Evolutionary conservation across 2,113 vertebrate genomes (phyloP).

Genomic region (Megaceryle torquata): DNA sequence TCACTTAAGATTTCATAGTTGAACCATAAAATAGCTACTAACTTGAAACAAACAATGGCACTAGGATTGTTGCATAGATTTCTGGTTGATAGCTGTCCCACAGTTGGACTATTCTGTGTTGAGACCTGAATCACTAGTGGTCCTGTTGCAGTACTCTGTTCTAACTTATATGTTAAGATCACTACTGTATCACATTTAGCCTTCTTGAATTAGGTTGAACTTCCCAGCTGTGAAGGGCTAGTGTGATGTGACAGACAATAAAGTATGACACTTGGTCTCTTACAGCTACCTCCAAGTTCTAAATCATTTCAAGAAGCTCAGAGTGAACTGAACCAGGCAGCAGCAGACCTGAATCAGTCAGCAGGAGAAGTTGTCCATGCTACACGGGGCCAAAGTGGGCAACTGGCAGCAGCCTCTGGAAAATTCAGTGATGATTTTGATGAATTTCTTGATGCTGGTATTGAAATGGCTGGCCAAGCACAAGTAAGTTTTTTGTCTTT

Average conservation of each 20-base stretch:
- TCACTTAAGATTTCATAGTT: fast-evolving
- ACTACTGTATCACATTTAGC: background rate
- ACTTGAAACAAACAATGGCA: background rate
- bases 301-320: conserved; percentile 98
- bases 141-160: background rate
- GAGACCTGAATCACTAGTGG: background rate
- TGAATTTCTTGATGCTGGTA: conserved; percentile 96
- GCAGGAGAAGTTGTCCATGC: conserved; percentile 97
- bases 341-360: conserved; percentile 95
- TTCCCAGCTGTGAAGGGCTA: background rate
- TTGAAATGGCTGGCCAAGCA: conserved; percentile 98
- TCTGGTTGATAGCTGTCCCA: background rate
- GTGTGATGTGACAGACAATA: background rate
- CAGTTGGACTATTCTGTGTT: background rate
- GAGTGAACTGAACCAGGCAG: conserved; percentile 95
- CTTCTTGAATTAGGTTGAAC: background rate
- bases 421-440: conserved; percentile 98
- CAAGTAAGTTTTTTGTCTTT: conserved; percentile 75
- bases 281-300: conserved; percentile 89
- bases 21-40: background rate
- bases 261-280: background rate
- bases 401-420: conserved; percentile 92
- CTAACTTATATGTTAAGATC: background rate
- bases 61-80: background rate
- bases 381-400: conserved; percentile 89